Conservation (phyloP, 2,113 vertebrate genomes). For the Tiliqua scincoides region DNA sequence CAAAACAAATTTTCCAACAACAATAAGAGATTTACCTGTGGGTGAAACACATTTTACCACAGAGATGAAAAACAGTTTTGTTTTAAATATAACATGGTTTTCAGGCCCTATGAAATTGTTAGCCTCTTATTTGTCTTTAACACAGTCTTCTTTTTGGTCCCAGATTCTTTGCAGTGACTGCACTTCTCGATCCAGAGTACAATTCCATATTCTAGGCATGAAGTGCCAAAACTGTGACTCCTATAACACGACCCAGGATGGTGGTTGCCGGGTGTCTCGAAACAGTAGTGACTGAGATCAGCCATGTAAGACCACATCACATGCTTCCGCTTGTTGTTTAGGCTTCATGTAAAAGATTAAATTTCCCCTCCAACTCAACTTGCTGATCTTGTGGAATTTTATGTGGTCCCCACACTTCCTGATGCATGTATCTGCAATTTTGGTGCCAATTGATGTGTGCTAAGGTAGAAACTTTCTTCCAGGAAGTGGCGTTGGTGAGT, state of each 20-base stretch:
- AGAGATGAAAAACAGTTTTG: no score
- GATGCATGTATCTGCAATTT: background rate
- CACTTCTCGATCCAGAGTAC: slow-evolving; percentile 83
- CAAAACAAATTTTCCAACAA: no score
- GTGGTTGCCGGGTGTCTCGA: slow-evolving; percentile 71
- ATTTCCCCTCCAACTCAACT: background rate
- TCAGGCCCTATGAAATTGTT: no score
- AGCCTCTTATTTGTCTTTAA: background rate
- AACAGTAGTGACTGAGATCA: slow-evolving; percentile 57
- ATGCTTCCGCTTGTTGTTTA: fast-evolving
- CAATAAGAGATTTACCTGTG: no score
- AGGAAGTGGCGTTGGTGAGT: background rate
- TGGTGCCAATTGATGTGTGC: no score
- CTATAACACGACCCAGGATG: slow-evolving; percentile 91
- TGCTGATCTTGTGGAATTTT: background rate
- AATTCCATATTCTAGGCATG: slow-evolving; percentile 93
- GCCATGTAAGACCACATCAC: fast-evolving
- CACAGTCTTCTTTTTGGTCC: background rate
- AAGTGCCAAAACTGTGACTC: slow-evolving; percentile 91
- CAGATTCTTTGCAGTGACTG: slow-evolving; percentile 97
- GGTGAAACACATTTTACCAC: no score
- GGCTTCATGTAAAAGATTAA: no score
- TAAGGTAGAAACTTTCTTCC: no score
- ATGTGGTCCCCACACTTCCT: background rate
- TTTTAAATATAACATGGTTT: no score